Evolutionary conservation across 2,113 vertebrate genomes (phyloP), one percentile per base, ranked within the genome.

Genomic region (Megatriorchis doriae): DNA sequence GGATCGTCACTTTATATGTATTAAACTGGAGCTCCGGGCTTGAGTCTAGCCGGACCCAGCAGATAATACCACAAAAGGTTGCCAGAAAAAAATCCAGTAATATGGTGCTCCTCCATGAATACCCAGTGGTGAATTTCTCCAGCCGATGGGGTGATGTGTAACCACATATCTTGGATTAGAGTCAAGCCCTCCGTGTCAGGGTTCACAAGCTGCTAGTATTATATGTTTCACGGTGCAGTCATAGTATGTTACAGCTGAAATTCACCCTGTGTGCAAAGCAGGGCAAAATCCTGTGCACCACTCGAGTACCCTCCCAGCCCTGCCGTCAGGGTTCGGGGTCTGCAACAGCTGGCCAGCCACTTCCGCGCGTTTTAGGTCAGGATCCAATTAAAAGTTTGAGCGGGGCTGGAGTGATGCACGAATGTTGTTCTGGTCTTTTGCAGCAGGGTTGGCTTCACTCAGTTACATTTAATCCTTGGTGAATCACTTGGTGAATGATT

Each of bases 401-500:
- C 0, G 2, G 67, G 42, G 43, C 72, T 55, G 42, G 52, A 66
- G 78, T 70, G 85, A 43, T 94, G 81, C 55, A 42, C 7, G 2
- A 21, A 65, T 29, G 18, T 92, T 70, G 84, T 82, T 72, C 47
- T 62, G 74, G 47, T 68, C 48, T 77, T 90, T 50, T 78, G 50
- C 52, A n/a, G 48, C 17, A 32, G 86, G 70, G 93, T 59, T 58
- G 22, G n/a, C 83, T 96, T 96, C 75, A 34, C 63, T 59, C 62
- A 18, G 25, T 87, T 95, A 85, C 63, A 81, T 75, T 85, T 62
- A 93, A 62, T 82, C 72, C 58, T 81, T 72, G 77, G 43, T 84
- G 72, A 90, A 81, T 90, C 94, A 61, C 86, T 96, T 96, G 95
- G 75, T 98, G 96, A 96, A 94, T 93, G 97, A 94, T 94, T 94